phyloP scores from a whole-genome alignment of 2,797 vertebrate genomes.

The Catamblyrhynchus diadema region DNA sequence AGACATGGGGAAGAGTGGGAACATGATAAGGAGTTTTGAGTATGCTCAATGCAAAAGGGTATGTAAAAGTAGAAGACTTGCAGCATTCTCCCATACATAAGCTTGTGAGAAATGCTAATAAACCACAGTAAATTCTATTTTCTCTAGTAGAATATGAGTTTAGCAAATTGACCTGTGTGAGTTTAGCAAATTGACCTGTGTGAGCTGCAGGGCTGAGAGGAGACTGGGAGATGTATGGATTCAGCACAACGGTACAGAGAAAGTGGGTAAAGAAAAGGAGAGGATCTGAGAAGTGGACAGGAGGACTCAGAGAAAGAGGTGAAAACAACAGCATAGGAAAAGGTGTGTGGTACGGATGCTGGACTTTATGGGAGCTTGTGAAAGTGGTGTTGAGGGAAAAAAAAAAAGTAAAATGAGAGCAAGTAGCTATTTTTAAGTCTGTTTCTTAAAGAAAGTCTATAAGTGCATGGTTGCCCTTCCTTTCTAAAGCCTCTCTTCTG shows the following conservation, averaged over 20 bases:
- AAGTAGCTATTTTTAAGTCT: background rate
- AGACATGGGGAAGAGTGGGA: background rate
- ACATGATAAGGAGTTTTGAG: background rate
- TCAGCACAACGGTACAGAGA: background rate
- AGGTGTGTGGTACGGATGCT: fast-evolving
- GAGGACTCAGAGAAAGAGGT: background rate
- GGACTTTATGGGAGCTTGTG: background rate
- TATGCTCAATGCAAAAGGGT: background rate
- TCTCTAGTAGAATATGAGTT: background rate
- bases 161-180: background rate
- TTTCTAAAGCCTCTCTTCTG: background rate
- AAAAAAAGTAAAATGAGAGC: background rate
- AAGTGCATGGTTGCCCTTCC: background rate
- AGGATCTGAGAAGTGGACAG: background rate
- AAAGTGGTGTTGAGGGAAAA: background rate
- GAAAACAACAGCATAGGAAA: background rate
- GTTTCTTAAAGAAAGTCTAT: background rate
- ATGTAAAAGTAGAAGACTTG: background rate
- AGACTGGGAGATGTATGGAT: background rate
- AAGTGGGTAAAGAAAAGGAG: background rate
- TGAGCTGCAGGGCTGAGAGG: background rate
- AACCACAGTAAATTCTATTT: background rate
- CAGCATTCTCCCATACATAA: background rate
- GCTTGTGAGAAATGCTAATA: background rate
- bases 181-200: background rate